Conservation (phyloP, 1,140 invertebrate species). For the Penaeus japonicus region DNA sequence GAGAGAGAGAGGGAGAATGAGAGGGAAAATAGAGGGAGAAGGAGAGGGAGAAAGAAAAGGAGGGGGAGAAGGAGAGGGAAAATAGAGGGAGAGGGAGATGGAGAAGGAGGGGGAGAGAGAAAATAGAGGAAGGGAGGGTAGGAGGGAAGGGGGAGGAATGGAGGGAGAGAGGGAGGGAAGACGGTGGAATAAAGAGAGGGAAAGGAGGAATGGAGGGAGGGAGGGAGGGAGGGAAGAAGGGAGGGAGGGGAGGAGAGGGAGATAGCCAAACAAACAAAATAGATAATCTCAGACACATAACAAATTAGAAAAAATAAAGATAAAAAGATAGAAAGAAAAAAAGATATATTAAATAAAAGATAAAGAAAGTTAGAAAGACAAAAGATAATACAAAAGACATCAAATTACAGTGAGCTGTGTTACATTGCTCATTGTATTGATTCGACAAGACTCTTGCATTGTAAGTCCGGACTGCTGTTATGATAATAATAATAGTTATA, state of each 20-base stretch:
- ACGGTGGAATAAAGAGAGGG: neutral
- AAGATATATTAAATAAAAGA: neutral
- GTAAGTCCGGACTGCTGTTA: too few relatives aligned
- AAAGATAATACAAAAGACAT: too few relatives aligned
- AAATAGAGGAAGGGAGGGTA: neutral
- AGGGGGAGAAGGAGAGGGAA: neutral
- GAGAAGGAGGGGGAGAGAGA: neutral
- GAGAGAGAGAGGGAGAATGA: too few relatives aligned
- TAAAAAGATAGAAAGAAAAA: neutral
- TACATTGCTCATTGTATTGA: too few relatives aligned
- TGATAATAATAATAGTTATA: too few relatives aligned
- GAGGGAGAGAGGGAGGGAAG: neutral
- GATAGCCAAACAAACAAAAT: too few relatives aligned
- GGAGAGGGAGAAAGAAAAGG: neutral
- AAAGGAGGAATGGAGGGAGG: neutral
- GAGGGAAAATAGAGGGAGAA: neutral
- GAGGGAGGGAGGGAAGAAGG: neutral
- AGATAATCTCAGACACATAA: neutral
- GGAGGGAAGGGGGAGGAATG: neutral
- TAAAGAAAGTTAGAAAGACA: neutral
- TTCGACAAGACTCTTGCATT: too few relatives aligned
- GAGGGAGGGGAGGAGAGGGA: neutral
- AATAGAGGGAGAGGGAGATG: neutral
- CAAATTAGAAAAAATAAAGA: neutral
- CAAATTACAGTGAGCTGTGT: too few relatives aligned